Base-by-base conservation (phyloP, 2,797 vertebrate species). In the Neopelma chrysocephalum region DNA sequence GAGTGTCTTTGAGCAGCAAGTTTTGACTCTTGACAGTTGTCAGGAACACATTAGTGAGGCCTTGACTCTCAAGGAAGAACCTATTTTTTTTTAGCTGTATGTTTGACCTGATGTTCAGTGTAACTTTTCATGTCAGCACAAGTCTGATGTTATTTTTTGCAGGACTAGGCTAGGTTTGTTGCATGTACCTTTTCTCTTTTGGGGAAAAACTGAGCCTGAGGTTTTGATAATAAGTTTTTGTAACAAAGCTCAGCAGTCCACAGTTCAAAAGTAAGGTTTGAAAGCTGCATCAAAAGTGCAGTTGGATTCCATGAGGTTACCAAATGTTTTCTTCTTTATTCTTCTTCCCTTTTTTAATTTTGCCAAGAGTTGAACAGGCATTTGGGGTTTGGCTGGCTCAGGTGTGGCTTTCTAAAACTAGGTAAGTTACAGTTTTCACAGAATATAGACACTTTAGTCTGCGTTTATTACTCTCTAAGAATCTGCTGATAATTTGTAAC, bases 111-210 rank as follows among this genome's bases (percentile, higher is more conserved):
- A 57, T 75, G 42, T 88, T 87, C 85, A 64, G 26, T 38, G 25
- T 64, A 75, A 71, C 65, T 80, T 86, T 73, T 86, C 12, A 43
- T 75, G 69, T 92, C 36, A 47, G 79, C 36, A 38, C 23, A 72
- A 66, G 36, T 83, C 38, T 75, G 87, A 71, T 54, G 62, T 72
- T 94, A 71, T 81, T 88, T 93, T 93, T 88, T 85, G 50, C 32
- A 81, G 54, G 16, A 23, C 56, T 83, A 0, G 68, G 34, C 29
- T 90, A 29, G 15, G 9, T 90, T 83, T 82, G 31, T 87, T 77
- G 60, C 64, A 8, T 0, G 0, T 42, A 65, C 48, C 68, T 75
- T 70, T 66, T 25, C 25, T 62, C 60, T 68, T 87, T 58, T 15
- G 18, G 34, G 22, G 17, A 36, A 68, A 73, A 60, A 47, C 34